These are phyloP conservation scores for Pantherophis guttatus DNA, from an alignment of 2,113 vertebrate species.

Conservation along the genomic window DNA sequence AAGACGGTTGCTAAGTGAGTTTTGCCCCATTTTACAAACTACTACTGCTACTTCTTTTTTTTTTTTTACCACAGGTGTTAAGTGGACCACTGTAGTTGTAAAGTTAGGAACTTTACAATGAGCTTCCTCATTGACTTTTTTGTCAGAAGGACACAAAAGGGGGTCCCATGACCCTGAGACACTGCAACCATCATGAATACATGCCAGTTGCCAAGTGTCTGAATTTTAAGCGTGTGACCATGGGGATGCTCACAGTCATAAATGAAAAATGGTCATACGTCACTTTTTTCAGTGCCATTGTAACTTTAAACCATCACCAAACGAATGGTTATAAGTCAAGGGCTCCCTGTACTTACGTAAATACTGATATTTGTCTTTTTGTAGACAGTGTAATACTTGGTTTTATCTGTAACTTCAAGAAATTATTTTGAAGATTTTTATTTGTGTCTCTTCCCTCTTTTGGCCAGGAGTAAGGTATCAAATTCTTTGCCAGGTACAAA, in stretches of 20 bases:
- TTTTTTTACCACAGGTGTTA: neutral
- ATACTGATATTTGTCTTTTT: neutral
- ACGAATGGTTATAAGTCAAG: neutral
- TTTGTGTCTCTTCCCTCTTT: neutral
- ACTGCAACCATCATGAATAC: neutral
- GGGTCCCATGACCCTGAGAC: neutral
- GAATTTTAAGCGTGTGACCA: neutral
- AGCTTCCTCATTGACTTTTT: neutral
- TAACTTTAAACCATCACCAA: neutral
- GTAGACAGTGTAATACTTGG: neutral
- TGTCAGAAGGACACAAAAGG: neutral
- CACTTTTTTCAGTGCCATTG: neutral
- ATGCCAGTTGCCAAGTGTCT: neutral
- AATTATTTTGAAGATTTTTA: neutral
- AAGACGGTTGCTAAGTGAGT: neutral
- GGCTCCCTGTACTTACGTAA: neutral
- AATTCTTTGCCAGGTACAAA: neutral
- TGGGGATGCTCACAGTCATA: neutral
- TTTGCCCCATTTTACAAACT: neutral
- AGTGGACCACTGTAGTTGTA: neutral
- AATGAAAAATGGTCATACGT: neutral
- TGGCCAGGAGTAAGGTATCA: neutral
- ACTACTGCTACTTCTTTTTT: neutral
- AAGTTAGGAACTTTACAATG: neutral
- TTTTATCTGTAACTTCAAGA: neutral